A percentile compares a stretch with the other conserved stretches of the same genome.
Evolutionary conservation across 2,797 vertebrate species (phyloP).

Genomic region (Anas flavirostris): DNA sequence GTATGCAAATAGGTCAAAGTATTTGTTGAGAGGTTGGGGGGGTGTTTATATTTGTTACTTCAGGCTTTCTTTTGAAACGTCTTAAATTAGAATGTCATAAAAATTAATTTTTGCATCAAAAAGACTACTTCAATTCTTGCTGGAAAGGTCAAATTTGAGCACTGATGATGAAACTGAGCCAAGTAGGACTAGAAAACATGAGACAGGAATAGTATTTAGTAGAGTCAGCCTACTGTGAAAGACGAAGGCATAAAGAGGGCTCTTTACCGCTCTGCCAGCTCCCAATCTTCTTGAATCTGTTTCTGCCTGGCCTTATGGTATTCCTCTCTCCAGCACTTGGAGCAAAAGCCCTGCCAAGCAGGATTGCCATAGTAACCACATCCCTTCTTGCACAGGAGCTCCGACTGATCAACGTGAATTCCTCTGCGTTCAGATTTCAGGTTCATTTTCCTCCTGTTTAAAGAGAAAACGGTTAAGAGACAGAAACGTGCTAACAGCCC

Average conservation of each 20-base stretch:
- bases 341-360: constrained; percentile 97
- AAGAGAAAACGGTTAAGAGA: constrained; percentile 26
- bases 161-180: not conserved
- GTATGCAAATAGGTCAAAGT: not conserved
- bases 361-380: constrained; percentile 97
- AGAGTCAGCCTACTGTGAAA: not conserved
- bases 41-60: not conserved
- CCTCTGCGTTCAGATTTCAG: constrained; percentile 92
- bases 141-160: not conserved
- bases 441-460: constrained; percentile 85
- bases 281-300: constrained; percentile 98
- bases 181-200: not conserved
- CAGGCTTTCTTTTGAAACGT: not conserved
- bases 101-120: not conserved
- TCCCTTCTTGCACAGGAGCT: constrained; percentile 97
- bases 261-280: constrained; percentile 92
- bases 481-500: not conserved
- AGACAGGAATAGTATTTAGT: not conserved
- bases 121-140: not conserved
- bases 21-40: not conserved
- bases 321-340: constrained; percentile 98
- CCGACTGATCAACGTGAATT: constrained; percentile 97
- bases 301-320: constrained; percentile 94
- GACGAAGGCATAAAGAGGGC: not conserved
- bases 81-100: not conserved